Percentiles rank a stretch among this genome's conserved stretches.
These are phyloP conservation scores for Lophius americanus DNA, from an alignment of 2,797 vertebrate species.

Conservation along the genomic window DNA sequence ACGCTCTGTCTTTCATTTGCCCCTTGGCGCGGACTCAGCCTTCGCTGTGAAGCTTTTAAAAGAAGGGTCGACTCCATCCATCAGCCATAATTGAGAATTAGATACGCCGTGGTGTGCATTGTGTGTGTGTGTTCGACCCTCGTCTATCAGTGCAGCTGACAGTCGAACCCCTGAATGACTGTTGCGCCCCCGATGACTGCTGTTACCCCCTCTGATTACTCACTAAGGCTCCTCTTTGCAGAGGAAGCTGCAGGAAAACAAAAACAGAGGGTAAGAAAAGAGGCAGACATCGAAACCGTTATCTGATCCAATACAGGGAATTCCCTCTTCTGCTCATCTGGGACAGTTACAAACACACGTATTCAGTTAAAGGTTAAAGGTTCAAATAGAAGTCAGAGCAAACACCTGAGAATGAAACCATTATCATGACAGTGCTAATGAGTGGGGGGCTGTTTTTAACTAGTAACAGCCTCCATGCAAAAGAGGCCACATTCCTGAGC, in stretches of 20 bases:
- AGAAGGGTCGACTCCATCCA: constrained; percentile 35
- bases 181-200: constrained; percentile 31
- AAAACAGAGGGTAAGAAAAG: constrained; percentile 36
- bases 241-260: constrained; percentile 48
- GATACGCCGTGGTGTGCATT: constrained; percentile 55
- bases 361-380: constrained; percentile 29
- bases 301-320: constrained; percentile 29
- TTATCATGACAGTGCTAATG: constrained; percentile 51
- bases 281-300: constrained; percentile 3
- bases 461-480: constrained; percentile 28
- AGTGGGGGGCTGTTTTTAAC: constrained; percentile 47
- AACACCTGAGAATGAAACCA: constrained; percentile 33
- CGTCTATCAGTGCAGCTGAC: constrained; percentile 70
- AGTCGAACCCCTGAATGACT: constrained; percentile 51
- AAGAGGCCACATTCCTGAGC: constrained; percentile 32
- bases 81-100: constrained; percentile 62
- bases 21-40: constrained; percentile 31
- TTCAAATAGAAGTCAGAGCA: constrained; percentile 52
- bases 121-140: constrained; percentile 47
- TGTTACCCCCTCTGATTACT: constrained; percentile 45
- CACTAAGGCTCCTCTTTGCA: constrained; percentile 24
- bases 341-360: constrained; percentile 19
- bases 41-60: constrained; percentile 39
- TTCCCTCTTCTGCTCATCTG: constrained; percentile 33
- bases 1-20: constrained; percentile 33